Base-by-base conservation (phyloP, 2,113 vertebrate genomes). In the Peromyscus leucopus region DNA sequence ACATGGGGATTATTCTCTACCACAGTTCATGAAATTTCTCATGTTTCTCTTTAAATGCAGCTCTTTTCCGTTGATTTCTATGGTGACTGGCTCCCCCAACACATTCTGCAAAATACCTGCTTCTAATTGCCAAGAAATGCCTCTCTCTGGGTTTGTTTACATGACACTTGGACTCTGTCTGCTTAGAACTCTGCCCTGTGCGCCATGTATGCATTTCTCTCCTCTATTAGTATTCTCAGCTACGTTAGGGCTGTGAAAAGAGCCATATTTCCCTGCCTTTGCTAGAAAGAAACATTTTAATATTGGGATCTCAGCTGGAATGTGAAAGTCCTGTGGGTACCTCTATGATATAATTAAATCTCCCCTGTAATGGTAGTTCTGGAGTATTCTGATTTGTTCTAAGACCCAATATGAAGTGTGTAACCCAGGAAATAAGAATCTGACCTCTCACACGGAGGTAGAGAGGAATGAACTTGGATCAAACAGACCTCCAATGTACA, bases 131-230 rank as follows among this genome's bases (percentile, higher is more conserved):
- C 96, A 89, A 97, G 95, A 96, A 90, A 95, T 65, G 42, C 90
- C 65, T 97, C 85, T 96, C 90, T 94, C 92, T 65, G 95, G 90
- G 90, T 96, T 97, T 98, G 96, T 97, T 97, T 97, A 96, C 92
- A 67, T 94, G 92, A 90, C 94, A 84, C 95, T 36, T 46, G 19
- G 36, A 90, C 71, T 88, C 92, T 94, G 90, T 95, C 95, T 92
- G 96, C 88, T 97, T 89, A 90, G 87, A 92, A 65, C 93, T 12
- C 2, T 97, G 97, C 92, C 96, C 97, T 96, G 84, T 6, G 1
- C 63, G 90, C 80, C 95, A 96, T 76, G 88, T 92, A 69, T 97
- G 88, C 80, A 51, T 72, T 55, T 55, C 76, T 89, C 46, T 94
- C 79, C 57, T 95, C 88, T 91, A 95, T 98, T 97, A 97, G 96